Evolutionary conservation across 2,797 vertebrate genomes (phyloP).

Genomic region (Chaetodon trifasciatus): DNA sequence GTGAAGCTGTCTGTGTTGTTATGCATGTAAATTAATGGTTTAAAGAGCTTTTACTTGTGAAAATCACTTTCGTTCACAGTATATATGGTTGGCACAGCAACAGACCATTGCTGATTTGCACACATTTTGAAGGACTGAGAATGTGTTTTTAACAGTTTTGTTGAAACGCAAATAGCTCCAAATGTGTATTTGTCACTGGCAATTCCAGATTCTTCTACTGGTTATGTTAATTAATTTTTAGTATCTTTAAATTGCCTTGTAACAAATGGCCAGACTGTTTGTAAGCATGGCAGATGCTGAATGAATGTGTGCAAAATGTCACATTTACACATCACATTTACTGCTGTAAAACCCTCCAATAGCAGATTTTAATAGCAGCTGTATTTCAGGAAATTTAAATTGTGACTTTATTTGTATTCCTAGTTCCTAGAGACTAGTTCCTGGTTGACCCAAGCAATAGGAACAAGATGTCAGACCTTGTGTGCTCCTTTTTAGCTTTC

Average conservation of each 20-base stretch:
- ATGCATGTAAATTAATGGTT: conserved; percentile 1
- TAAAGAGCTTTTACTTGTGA: conserved; percentile 1
- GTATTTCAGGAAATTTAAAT: conserved; percentile 28
- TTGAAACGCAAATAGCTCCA: neutral
- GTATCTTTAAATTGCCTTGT: conserved; percentile 1
- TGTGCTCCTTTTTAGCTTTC: neutral
- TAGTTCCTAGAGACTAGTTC: neutral
- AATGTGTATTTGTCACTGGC: neutral
- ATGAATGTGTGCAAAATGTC: conserved; percentile 12
- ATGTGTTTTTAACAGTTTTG: neutral
- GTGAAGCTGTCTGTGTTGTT: conserved; percentile 1
- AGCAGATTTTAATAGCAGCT: conserved; percentile 21
- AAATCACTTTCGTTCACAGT: neutral
- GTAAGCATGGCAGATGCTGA: conserved; percentile 3
- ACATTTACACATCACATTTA: neutral
- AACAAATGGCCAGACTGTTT: neutral
- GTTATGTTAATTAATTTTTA: conserved; percentile 4
- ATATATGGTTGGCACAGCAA: neutral
- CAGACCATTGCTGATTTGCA: neutral
- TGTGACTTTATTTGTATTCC: conserved; percentile 11
- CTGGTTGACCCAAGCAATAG: conserved; percentile 11
- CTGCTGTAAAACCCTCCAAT: neutral
- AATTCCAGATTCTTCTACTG: neutral
- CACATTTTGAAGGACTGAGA: neutral
- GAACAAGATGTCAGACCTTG: conserved; percentile 10